Percentiles rank a stretch among this genome's conserved stretches.
These are phyloP conservation scores for Drosophila conformis DNA, from an alignment of 2,888 invertebrate species.

Conservation along the genomic window DNA sequence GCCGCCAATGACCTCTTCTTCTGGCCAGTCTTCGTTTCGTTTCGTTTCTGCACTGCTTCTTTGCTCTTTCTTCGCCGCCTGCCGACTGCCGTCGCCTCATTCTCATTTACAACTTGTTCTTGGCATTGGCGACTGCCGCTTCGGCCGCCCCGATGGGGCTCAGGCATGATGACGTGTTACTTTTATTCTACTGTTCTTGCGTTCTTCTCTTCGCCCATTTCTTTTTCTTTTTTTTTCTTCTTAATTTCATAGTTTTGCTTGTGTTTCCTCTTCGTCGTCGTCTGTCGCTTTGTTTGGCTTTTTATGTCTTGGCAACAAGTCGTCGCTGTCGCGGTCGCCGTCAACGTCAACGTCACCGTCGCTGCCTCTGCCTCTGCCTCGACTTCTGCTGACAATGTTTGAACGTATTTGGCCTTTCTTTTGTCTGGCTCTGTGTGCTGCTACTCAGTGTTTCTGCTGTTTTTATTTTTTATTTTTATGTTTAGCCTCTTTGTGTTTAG, in stretches of 20 bases:
- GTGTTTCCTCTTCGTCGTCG: constrained; percentile 63
- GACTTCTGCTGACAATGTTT: constrained; percentile 63
- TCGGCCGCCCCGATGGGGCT: constrained; percentile 27
- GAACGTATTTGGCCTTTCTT: constrained; percentile 80
- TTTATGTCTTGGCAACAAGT: constrained; percentile 77
- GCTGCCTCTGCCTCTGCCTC: constrained; percentile 36
- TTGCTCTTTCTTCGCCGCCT: constrained; percentile 33
- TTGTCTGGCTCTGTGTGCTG: constrained; percentile 54
- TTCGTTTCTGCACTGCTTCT: constrained; percentile 33
- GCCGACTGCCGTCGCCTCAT: constrained; percentile 53
- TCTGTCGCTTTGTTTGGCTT: constrained; percentile 61
- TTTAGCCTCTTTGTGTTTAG: constrained; percentile 47
- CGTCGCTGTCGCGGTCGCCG: constrained; percentile 53
- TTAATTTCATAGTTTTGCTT: constrained; percentile 52
- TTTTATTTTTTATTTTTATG: constrained; percentile 44
- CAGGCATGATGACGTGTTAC: constrained; percentile 77
- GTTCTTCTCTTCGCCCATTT: constrained; percentile 54
- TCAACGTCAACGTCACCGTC: constrained; percentile 2
- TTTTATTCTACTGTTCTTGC: constrained; percentile 55
- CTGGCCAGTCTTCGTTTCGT: constrained; percentile 46
- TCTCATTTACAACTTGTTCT: constrained; percentile 79
- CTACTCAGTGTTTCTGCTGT: constrained; percentile 10
- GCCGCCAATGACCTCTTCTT: constrained; percentile 84
- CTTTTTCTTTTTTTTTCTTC: constrained; percentile 36
- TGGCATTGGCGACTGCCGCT: constrained; percentile 54